Evolutionary conservation across 2,888 invertebrate species (phyloP), one percentile per base, ranked within the genome.

Genomic region (Ectobius pallidus): DNA sequence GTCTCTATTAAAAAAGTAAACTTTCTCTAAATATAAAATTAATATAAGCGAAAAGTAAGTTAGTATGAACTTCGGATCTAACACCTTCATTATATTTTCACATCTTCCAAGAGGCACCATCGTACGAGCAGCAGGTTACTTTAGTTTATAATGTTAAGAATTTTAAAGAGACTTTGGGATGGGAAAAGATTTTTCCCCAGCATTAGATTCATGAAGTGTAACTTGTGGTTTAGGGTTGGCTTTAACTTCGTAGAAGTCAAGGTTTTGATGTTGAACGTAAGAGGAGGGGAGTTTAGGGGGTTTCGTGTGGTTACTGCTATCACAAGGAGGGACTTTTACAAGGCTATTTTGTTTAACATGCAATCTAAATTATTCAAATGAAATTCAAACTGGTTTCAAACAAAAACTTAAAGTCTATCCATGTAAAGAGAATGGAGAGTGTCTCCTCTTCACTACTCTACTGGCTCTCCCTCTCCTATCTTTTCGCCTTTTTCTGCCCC

Each of bases 341-440:
- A 30, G 55, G n/a, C 44, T 65, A 25, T 65, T 65, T 30, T 42
- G 22, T 63, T 62, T 44, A 65, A 65, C 46, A 46, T 65, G 44
- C 46, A 25, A 46, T 46, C 39, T 65, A 65, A 65, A 65, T 65
- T 65, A 46, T 65, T 65, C 46, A 65, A 65, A 65, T 65, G n/a
- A 65, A 65, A 65, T 65, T 46, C 65, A 44, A 65, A 22, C 65
- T 65, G 46, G 44, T 65, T 46, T 58, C 3, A 46, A 65, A 65
- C n/a, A 65, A 65, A 44, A 46, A 65, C 42, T 65, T 27, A 27
- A 58, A 30, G 58, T 30, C 0, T 30, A 30, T 7, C 30, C 58
- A 30, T 32, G n/a, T 16, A 58, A 58, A 58, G 32, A 2, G 32
- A 58, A 7, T 11, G 3, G 11, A 30, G 58, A 32, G n/a, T 18